phyloP scores from a whole-genome alignment of 2,113 vertebrate species.

The Balaeniceps rex region DNA sequence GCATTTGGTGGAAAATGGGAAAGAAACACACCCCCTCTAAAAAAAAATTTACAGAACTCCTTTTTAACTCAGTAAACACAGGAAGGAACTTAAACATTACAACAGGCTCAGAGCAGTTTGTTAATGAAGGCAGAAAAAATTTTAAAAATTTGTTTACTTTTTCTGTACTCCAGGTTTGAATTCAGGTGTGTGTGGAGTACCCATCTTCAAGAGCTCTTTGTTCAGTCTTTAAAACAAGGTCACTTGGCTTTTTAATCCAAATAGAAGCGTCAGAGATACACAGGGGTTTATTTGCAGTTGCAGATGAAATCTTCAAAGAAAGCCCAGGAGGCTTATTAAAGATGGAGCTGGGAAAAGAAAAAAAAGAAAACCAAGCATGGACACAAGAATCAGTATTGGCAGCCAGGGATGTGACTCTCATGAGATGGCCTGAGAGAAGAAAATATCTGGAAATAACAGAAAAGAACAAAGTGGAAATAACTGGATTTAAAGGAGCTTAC shows the following conservation, averaged over 20 bases:
- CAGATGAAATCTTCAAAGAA: conserved; percentile 24
- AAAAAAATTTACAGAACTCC: neutral
- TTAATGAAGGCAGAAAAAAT: neutral
- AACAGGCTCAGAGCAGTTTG: neutral
- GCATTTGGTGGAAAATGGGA: neutral
- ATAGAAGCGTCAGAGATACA: neutral
- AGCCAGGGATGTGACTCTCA: neutral
- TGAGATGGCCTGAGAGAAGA: neutral
- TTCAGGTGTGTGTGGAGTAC: neutral
- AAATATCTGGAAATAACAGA: conserved; percentile 2
- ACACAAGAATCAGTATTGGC: neutral
- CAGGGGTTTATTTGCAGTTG: neutral
- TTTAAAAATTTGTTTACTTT: neutral
- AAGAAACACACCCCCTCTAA: neutral
- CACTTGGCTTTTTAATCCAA: neutral
- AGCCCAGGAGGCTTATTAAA: conserved; percentile 5
- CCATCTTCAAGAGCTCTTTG: neutral
- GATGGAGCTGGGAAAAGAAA: neutral
- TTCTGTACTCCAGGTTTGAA: neutral
- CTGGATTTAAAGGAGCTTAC: neutral
- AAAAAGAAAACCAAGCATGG: neutral
- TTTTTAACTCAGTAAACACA: neutral
- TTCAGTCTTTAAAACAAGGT: neutral
- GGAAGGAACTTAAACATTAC: neutral
- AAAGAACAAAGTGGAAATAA: neutral